Evolutionary conservation across 2,797 vertebrate species (phyloP).

Genomic region (Lutjanus campechanus): DNA sequence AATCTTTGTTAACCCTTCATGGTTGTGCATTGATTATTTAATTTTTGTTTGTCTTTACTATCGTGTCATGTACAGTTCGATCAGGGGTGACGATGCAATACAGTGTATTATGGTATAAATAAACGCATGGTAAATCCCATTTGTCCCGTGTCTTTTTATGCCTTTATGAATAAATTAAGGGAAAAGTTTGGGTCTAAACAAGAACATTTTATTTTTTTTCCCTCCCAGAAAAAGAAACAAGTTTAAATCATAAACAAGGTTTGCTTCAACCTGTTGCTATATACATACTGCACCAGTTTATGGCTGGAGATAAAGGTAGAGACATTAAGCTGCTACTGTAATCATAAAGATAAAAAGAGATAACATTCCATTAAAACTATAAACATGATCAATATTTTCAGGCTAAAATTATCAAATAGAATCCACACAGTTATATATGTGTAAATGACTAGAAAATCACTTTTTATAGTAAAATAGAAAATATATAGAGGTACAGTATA

Average conservation of each 20-base stretch:
- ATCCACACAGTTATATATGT: conserved; percentile 85
- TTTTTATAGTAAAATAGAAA: conserved; percentile 97
- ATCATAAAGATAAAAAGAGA: conserved; percentile 71
- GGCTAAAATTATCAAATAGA: conserved; percentile 87
- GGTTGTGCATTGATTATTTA: conserved; percentile 60
- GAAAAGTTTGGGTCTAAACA: conserved; percentile 12
- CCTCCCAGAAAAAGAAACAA: conserved; percentile 16
- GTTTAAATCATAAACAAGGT: conserved; percentile 29
- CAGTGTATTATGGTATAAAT: conserved; percentile 63
- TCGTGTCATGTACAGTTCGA: conserved; percentile 59
- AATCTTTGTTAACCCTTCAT: conserved; percentile 57
- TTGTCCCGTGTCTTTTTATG: background rate
- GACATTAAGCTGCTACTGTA: conserved; percentile 66
- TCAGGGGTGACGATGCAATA: conserved; percentile 66
- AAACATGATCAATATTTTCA: conserved; percentile 85
- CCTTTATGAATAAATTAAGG: background rate
- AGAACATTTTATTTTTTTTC: conserved; percentile 26
- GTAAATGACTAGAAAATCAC: conserved; percentile 92
- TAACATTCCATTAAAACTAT: conserved; percentile 81
- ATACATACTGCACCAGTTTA: conserved; percentile 64
- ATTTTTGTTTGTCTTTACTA: conserved; percentile 46
- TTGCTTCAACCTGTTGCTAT: conserved; percentile 53
- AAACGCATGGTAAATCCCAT: conserved; percentile 60
- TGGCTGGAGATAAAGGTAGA: conserved; percentile 59
- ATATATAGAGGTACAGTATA: conserved; percentile 97